Evolutionary conservation across 1,140 invertebrate genomes (phyloP), one percentile per base, ranked within the genome.

Genomic region (Meloidogyne floridensis): DNA sequence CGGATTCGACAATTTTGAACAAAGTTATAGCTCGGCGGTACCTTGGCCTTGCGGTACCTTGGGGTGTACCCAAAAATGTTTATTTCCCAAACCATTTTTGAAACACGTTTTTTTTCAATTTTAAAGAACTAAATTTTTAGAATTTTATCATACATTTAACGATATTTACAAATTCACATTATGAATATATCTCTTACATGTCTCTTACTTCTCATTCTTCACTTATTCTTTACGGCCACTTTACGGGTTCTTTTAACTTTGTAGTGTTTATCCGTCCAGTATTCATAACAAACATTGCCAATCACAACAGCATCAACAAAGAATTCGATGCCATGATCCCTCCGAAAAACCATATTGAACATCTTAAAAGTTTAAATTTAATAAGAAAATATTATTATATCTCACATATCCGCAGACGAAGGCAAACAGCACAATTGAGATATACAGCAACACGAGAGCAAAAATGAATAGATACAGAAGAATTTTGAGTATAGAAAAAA

Each of bases 201-300:
- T 32, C 32, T 13, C 13, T 9, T 54, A 10, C 59, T 65, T 65
- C 3, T n/a, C 10, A 13, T 59, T 59, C 56, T 59, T 65, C 59
- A 65, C 7, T 65, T 0, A 65, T 65, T 65, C 6, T 13, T 2
- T 8, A n/a, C 3, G 13, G n/a, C 15, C 59, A 65, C n/a, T 65
- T 11, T n/a, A n/a, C 59, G 59, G 0, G 59, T 65, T n/a, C 7
- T 65, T 65, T n/a, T 65, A 65, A 65, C 7, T 65, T 65, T 65
- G 10, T 65, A 65, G 5, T n/a, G 5, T 65, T 65, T 65, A n/a
- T 15, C 15, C n/a, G 59, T 65, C 59, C 59, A 65, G 59, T n/a
- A 65, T 65, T 65, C 59, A 65, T 65, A 65, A 65, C 59, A 65
- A 65, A 18, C n/a, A 65, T 65, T 65, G 10, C 59, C 59, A n/a